These are phyloP conservation scores for Antennarius maculatus DNA, from an alignment of 2,797 vertebrate species.

Conservation along the genomic window DNA sequence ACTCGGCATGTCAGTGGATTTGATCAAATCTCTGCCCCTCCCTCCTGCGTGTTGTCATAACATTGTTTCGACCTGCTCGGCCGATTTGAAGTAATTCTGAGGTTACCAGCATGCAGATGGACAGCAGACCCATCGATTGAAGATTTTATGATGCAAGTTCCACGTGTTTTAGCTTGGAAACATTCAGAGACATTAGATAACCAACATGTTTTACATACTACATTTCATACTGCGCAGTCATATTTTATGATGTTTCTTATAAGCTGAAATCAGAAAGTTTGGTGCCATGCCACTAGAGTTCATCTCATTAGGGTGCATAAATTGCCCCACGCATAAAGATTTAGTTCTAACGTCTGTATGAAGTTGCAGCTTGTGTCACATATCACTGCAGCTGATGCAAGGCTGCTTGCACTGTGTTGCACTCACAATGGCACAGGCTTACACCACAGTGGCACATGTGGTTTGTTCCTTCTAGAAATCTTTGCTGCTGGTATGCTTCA, in stretches of 20 bases:
- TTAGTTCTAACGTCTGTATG: slow-evolving; percentile 1
- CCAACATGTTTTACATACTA: too few species aligned
- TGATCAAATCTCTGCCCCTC: slow-evolving; percentile 20
- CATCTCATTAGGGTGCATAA: slow-evolving; percentile 4
- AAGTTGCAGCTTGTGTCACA: slow-evolving; percentile 44
- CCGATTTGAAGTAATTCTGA: slow-evolving; percentile 45
- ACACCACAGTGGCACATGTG: neutral
- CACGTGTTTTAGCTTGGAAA: neutral
- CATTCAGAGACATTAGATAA: too few species aligned
- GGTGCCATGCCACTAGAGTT: neutral
- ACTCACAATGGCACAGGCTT: slow-evolving; percentile 10
- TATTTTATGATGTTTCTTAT: neutral
- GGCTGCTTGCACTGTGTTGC: slow-evolving; percentile 49
- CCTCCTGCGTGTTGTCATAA: slow-evolving; percentile 19
- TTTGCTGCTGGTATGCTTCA: slow-evolving; percentile 17
- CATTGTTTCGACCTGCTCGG: slow-evolving; percentile 29
- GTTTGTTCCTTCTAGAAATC: slow-evolving; percentile 2
- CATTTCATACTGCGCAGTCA: too few species aligned
- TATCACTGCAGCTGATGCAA: slow-evolving; percentile 49
- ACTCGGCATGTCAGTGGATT: slow-evolving; percentile 17
- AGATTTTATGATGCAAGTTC: neutral
- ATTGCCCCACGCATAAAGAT: neutral
- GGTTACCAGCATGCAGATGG: slow-evolving; percentile 16
- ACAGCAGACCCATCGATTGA: neutral
- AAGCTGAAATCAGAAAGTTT: neutral